These are phyloP conservation scores for Busseola fusca DNA, from an alignment of 2,888 invertebrate species.

Conservation along the genomic window DNA sequence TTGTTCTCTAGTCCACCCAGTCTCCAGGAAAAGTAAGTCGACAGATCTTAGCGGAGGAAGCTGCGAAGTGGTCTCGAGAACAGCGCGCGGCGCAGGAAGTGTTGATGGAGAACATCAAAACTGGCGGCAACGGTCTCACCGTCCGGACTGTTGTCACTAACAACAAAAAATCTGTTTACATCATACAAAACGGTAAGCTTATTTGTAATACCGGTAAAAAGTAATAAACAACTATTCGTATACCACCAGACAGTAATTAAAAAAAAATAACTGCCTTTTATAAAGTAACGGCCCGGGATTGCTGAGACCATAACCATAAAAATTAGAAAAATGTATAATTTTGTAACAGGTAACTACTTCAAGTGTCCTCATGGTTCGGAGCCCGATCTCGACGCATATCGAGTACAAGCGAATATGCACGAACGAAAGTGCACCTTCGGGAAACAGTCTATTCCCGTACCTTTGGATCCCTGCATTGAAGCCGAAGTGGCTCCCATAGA, in stretches of 20 bases:
- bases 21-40: constrained; percentile 84
- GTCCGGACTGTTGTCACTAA: constrained; percentile 80
- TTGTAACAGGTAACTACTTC: constrained; percentile 78
- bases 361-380: constrained; percentile 82
- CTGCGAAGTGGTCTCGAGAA: constrained; percentile 85
- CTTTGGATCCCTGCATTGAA: constrained; percentile 84
- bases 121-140: constrained; percentile 84
- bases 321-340: background rate
- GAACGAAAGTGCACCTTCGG: constrained; percentile 83
- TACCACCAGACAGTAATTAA: too few species aligned
- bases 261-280: background rate
- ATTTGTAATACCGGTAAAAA: background rate
- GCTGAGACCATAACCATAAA: background rate
- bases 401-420: constrained; percentile 84
- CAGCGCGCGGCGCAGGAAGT: constrained; percentile 85
- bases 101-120: constrained; percentile 85
- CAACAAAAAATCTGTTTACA: constrained; percentile 76
- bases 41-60: constrained; percentile 84
- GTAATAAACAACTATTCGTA: background rate
- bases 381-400: constrained; percentile 82
- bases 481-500: constrained; percentile 86
- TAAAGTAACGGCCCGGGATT: too few species aligned
- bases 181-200: constrained; percentile 82
- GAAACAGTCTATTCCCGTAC: constrained; percentile 73
- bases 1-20: constrained; percentile 77